phyloP scores from a whole-genome alignment of 2,113 vertebrate species.

The Thamnophis sirtalis region DNA sequence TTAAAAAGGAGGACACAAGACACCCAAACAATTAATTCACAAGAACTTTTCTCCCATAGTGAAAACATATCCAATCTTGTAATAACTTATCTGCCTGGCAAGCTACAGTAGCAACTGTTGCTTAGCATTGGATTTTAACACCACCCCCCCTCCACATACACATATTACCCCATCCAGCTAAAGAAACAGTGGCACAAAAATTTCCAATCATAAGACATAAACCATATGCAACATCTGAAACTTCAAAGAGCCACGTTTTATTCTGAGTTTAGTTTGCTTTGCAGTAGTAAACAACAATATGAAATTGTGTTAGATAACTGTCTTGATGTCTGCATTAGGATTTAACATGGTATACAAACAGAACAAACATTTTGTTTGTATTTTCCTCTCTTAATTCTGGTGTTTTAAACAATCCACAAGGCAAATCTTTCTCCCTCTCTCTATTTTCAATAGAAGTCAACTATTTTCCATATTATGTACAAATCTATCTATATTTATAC shows the following conservation, averaged over 20 bases:
- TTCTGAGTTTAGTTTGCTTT: not conserved
- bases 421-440: not conserved
- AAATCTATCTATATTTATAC: too few relatives aligned
- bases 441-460: not conserved
- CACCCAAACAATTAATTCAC: not conserved
- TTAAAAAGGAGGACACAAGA: not conserved
- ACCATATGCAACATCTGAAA: not conserved
- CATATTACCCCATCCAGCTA: not conserved
- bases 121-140: not conserved
- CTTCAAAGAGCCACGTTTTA: not conserved
- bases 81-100: not conserved
- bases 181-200: not conserved
- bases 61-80: not conserved
- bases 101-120: not conserved
- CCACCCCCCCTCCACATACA: accelerated
- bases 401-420: not conserved
- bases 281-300: not conserved
- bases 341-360: not conserved
- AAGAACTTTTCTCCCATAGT: not conserved
- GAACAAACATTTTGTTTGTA: not conserved
- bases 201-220: not conserved
- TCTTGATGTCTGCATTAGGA: not conserved
- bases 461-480: too few relatives aligned
- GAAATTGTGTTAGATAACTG: not conserved
- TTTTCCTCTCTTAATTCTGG: not conserved